phyloP scores from a whole-genome alignment of 2,888 invertebrate genomes.

The Harpalus rufipes region DNA sequence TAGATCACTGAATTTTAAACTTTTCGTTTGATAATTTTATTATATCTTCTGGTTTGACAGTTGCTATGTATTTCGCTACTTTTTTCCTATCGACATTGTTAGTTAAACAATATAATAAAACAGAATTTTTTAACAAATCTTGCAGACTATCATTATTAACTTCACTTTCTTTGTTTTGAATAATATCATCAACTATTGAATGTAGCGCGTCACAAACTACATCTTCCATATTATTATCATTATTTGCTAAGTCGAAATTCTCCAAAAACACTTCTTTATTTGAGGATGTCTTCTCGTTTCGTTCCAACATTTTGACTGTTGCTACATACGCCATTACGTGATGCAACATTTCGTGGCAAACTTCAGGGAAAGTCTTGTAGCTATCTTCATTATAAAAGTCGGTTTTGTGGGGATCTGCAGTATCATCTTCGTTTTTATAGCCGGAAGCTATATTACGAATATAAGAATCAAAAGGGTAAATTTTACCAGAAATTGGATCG shows the following conservation, averaged over 20 bases:
- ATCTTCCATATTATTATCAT: constrained; percentile 1
- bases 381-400: constrained; percentile 21
- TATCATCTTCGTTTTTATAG: constrained; percentile 46
- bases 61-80: constrained; percentile 73
- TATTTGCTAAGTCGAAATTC: not conserved
- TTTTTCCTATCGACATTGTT: constrained; percentile 73
- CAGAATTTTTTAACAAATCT: constrained; percentile 73
- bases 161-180: not conserved
- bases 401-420: constrained; percentile 9
- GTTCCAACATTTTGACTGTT: constrained; percentile 68
- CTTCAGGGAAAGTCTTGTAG: constrained; percentile 2
- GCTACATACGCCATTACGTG: constrained; percentile 59
- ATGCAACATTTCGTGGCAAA: constrained; percentile 61
- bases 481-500: constrained; percentile 72
- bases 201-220: constrained; percentile 33
- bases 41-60: constrained; percentile 72
- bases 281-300: constrained; percentile 58
- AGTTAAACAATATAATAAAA: constrained; percentile 74
- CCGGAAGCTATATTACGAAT: constrained; percentile 67
- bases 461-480: constrained; percentile 73
- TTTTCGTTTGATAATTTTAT: constrained; percentile 72
- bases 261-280: constrained; percentile 4
- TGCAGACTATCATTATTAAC: constrained; percentile 46
- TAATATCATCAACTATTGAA: constrained; percentile 8
- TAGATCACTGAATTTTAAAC: constrained; percentile 56